Percentiles rank a stretch among this genome's conserved stretches.
phyloP scores from a whole-genome alignment of 2,888 invertebrate genomes.

The Andrena bucephala region DNA sequence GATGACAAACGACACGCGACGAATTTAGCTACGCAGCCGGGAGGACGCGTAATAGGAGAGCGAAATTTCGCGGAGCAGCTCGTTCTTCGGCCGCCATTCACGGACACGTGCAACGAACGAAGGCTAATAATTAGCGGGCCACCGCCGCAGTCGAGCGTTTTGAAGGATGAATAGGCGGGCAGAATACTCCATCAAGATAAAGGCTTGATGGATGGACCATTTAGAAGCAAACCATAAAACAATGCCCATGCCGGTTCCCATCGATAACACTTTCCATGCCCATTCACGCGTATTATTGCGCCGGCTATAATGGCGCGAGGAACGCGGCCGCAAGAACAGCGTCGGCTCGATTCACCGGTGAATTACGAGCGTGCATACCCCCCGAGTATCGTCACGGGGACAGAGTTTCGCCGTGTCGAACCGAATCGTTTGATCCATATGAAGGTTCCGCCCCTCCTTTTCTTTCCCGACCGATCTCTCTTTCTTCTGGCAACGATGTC shows the following conservation, averaged over 20 bases:
- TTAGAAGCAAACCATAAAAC: slow-evolving; percentile 72
- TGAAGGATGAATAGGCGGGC: slow-evolving; percentile 68
- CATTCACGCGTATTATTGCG: slow-evolving; percentile 60
- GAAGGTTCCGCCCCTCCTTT: background rate
- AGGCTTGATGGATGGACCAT: slow-evolving; percentile 71
- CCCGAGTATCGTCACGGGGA: slow-evolving; percentile 16
- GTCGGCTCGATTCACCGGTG: slow-evolving; percentile 16
- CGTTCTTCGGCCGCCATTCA: slow-evolving; percentile 49
- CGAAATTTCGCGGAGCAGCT: slow-evolving; percentile 30
- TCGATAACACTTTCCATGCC: slow-evolving; percentile 72
- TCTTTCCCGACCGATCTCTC: background rate
- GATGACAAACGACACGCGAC: background rate
- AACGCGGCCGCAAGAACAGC: slow-evolving; percentile 42
- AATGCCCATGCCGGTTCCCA: slow-evolving; percentile 67
- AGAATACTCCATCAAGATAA: slow-evolving; percentile 73
- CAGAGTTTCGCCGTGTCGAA: slow-evolving; percentile 24
- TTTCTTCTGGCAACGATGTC: background rate
- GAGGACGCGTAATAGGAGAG: background rate
- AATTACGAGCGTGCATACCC: slow-evolving; percentile 36
- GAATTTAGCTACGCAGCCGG: too few relatives aligned
- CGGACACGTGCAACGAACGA: slow-evolving; percentile 56
- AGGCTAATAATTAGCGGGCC: slow-evolving; percentile 67
- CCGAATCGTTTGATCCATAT: slow-evolving; percentile 7
- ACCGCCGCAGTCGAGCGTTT: slow-evolving; percentile 60
- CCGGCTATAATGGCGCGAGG: slow-evolving; percentile 51